phyloP scores from a whole-genome alignment of 37 sponge, comb jelly and placozoan genomes.

The Dysidea cf. avara region DNA sequence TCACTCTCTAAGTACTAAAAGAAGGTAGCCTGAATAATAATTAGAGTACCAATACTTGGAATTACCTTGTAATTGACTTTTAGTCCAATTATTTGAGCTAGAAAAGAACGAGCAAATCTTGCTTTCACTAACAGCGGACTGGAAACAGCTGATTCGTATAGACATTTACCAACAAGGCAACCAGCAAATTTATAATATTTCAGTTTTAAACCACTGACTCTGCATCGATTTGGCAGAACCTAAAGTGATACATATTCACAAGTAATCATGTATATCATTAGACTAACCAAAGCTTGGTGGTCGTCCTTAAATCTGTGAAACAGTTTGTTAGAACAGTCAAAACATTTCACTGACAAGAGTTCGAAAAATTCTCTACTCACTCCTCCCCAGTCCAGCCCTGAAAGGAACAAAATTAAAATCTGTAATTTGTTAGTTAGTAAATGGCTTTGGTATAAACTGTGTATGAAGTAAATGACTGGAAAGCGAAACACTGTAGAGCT shows the following conservation, averaged over 20 bases:
- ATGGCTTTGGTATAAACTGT: too few relatives aligned
- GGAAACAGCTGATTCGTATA: constrained; percentile 83
- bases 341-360: constrained; percentile 51
- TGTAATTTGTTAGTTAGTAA: too few relatives aligned
- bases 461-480: too few relatives aligned
- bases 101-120: constrained; percentile 84
- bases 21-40: not conserved
- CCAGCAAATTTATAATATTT: constrained; percentile 84
- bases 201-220: constrained; percentile 3
- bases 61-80: constrained; percentile 75
- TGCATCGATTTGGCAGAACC: not conserved
- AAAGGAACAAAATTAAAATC: not conserved
- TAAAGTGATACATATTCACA: not conserved
- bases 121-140: constrained; percentile 76
- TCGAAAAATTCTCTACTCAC: constrained; percentile 82
- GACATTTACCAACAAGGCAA: constrained; percentile 85
- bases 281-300: constrained; percentile 39
- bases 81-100: constrained; percentile 92
- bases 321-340: constrained; percentile 57
- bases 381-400: constrained; percentile 89
- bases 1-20: constrained; percentile 85
- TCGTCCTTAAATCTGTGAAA: constrained; percentile 66
- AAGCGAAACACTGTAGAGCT: too few relatives aligned
- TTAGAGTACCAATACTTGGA: not conserved
- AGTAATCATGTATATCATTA: not conserved